Evolutionary conservation across 2,113 vertebrate genomes (phyloP).

Genomic region (Scomber scombrus): DNA sequence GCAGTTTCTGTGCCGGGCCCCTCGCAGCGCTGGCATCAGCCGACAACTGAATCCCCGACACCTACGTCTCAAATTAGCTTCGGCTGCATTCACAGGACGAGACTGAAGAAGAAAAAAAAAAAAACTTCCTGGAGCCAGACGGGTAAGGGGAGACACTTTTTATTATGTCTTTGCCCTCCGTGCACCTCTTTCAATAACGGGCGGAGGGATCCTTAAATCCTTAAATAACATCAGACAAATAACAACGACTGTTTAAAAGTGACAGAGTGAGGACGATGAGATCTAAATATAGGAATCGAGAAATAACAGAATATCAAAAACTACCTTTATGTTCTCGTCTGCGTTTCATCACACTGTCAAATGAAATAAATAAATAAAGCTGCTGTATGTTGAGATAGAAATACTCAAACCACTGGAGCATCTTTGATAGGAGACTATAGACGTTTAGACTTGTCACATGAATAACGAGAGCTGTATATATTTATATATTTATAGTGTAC

Average conservation of each 20-base stretch:
- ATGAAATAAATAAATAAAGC: neutral
- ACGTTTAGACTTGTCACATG: no score
- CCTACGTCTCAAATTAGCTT: slow-evolving; percentile 59
- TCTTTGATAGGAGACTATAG: no score
- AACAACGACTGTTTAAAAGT: neutral
- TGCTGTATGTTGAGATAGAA: neutral
- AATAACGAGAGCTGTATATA: no score
- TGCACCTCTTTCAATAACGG: neutral
- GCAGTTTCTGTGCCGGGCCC: slow-evolving; percentile 25
- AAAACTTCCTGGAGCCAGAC: slow-evolving; percentile 51
- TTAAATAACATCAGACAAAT: slow-evolving; percentile 63
- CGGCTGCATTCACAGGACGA: slow-evolving; percentile 39
- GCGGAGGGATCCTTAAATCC: neutral
- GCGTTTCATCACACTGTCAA: neutral
- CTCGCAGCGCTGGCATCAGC: slow-evolving; percentile 59
- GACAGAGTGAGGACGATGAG: slow-evolving; percentile 29
- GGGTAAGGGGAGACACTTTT: slow-evolving; percentile 28
- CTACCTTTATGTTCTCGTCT: neutral
- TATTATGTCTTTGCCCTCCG: slow-evolving; percentile 30
- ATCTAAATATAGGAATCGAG: slow-evolving; percentile 50
- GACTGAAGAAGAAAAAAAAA: neutral
- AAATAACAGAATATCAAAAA: slow-evolving; percentile 22
- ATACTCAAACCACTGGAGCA: no score
- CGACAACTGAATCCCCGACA: slow-evolving; percentile 49
- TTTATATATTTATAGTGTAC: no score